Conservation (phyloP, 2,888 invertebrate genomes). For the Pyrrhosoma nymphula region DNA sequence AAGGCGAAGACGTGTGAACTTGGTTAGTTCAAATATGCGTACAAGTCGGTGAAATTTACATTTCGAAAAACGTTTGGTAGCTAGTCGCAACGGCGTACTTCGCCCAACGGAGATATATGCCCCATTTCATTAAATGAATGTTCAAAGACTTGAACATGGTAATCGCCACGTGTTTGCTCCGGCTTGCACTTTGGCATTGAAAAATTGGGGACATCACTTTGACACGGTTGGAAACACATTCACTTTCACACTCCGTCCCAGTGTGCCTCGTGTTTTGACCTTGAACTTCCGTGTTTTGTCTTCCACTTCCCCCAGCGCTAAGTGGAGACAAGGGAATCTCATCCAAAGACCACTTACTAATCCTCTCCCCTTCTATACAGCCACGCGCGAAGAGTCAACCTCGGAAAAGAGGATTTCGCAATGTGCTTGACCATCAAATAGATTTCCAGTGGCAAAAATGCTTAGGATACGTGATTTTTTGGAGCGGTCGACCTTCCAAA, state of each 20-base stretch:
- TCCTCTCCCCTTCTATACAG: background rate
- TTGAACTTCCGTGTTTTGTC: background rate
- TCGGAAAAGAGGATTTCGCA: background rate
- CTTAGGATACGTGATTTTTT: background rate
- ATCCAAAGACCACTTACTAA: background rate
- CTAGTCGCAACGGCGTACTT: background rate
- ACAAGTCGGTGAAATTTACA: no score
- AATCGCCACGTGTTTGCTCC: background rate
- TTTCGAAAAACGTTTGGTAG: no score
- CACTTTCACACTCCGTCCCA: background rate
- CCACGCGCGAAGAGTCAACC: background rate
- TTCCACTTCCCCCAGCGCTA: background rate
- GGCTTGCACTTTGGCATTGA: background rate
- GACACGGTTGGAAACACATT: background rate
- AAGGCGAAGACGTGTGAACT: no score
- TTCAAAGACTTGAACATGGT: background rate
- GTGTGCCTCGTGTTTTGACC: background rate
- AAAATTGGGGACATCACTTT: background rate
- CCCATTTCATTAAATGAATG: no score
- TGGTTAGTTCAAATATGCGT: no score
- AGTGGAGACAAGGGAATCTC: background rate
- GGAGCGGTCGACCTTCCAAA: background rate
- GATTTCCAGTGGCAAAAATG: background rate
- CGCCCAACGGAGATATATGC: no score
- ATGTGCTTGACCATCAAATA: background rate